Base-by-base conservation (phyloP, 2,797 vertebrate genomes). In the Thalassophryne amazonica region DNA sequence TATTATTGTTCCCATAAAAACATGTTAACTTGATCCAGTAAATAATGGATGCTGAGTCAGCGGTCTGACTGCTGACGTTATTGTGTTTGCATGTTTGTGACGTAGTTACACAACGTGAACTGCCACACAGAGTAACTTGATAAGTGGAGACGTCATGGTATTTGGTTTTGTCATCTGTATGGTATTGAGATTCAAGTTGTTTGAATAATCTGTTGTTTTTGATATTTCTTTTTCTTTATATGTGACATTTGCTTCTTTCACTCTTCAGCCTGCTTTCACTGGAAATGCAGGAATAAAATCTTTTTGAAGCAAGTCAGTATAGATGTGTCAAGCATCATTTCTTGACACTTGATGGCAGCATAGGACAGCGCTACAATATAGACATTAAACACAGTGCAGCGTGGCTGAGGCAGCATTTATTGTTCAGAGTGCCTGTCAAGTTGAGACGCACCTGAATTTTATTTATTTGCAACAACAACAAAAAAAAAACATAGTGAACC, bases 261-360 rank as follows among this genome's bases (percentile, higher is more conserved):
- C 22, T 63, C 19, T 51, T 28, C 31, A 48, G 24, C 31, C 24
- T 29, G 27, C 12, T 35, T 61, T 49, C 22, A 59, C 19, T 56
- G 27, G 55, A 55, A 16, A 58, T 31, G 28, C 11, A 5, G 32
- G 57, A 69, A 73, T 75, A 70, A 62, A 72, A 66, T 39, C 60
- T 47, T 34, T 68, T 48, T 52, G 18, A 45, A 41, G 15, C 24
- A 29, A 9, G 3, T 5, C 25, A 25, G 7, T 49, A 10, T 13
- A 14, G 5, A 7, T 25, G 1, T 14, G n/a, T 27, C 1, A 9
- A n/a, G 3, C 13, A 10, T 29, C 0, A 13, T 13, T 1, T 21
- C 0, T 33, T 2, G 53, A 36, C 86, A 66, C 80, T 48, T 81
- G 81, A 46, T 68, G 78, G 73, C 60, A 62, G 60, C 68, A 78